Conservation (phyloP, 2,113 vertebrate genomes). For the Bucco capensis region DNA sequence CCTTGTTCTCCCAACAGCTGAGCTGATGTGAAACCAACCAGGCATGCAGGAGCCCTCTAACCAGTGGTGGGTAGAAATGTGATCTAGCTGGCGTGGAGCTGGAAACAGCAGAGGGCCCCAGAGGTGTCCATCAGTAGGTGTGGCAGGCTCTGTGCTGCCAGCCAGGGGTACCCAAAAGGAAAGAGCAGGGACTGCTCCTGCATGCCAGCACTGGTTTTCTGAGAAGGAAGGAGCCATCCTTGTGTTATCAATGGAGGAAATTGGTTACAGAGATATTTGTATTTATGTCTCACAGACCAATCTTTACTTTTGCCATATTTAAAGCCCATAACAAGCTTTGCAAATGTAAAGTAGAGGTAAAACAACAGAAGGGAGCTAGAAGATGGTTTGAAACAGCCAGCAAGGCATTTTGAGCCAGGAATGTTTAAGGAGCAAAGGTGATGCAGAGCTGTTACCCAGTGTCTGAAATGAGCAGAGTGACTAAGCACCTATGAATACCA, state of each 20-base stretch:
- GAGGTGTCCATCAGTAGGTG: accelerated
- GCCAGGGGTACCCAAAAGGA: background rate
- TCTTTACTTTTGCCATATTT: background rate
- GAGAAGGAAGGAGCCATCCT: background rate
- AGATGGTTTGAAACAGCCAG: background rate
- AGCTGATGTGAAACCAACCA: background rate
- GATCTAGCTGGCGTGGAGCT: background rate
- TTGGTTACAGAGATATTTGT: background rate
- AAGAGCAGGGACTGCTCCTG: background rate
- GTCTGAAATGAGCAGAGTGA: background rate
- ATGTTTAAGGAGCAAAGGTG: background rate
- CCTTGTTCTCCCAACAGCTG: background rate
- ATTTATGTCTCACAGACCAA: background rate
- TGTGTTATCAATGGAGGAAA: background rate
- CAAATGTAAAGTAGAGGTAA: background rate
- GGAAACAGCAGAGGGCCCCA: background rate
- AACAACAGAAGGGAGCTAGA: background rate
- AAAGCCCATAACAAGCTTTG: background rate
- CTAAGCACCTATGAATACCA: accelerated
- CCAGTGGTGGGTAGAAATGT: background rate
- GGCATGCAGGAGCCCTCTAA: background rate
- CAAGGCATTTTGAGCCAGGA: background rate
- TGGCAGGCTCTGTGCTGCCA: background rate
- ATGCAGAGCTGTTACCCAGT: background rate
- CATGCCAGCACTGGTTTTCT: accelerated